Conservation (phyloP, 2,113 vertebrate species). For the Nerophis lumbriciformis region DNA sequence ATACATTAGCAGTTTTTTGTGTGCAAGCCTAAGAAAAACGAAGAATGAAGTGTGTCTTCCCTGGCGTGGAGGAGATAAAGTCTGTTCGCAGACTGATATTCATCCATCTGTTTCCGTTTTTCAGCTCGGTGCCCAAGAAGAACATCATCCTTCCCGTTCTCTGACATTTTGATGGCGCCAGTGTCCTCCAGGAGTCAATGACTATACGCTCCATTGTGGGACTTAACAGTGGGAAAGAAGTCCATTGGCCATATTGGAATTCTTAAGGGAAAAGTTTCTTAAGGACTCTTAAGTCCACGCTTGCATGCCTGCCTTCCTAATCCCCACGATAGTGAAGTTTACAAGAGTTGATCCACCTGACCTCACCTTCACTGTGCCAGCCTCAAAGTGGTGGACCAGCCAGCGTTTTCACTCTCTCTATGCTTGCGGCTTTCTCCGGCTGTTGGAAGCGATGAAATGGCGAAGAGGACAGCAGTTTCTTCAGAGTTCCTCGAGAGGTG, state of each 20-base stretch:
- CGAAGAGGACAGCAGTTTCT: too few relatives aligned
- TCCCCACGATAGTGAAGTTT: conserved; percentile 7
- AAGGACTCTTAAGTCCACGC: neutral
- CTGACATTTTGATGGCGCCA: conserved; percentile 1
- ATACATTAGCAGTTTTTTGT: neutral
- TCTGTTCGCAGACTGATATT: conserved; percentile 28
- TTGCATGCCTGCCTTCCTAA: conserved; percentile 9
- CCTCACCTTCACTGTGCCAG: too few relatives aligned
- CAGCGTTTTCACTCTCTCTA: too few relatives aligned
- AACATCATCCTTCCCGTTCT: neutral
- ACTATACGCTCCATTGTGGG: neutral
- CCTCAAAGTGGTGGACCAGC: too few relatives aligned
- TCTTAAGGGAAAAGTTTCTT: neutral
- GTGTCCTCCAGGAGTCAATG: conserved; percentile 6
- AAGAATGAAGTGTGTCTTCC: neutral
- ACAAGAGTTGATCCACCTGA: too few relatives aligned
- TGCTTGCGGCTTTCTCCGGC: too few relatives aligned
- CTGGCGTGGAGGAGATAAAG: conserved; percentile 28
- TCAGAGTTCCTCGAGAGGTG: too few relatives aligned
- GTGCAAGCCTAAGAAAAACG: neutral
- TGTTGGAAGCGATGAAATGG: too few relatives aligned
- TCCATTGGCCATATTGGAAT: conserved; percentile 30
- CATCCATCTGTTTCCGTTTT: conserved; percentile 43
- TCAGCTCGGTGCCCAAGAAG: conserved; percentile 11
- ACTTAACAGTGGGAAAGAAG: neutral